Evolutionary conservation across 2,113 vertebrate species (phyloP).

Genomic region (Myanophis thanlyinensis): DNA sequence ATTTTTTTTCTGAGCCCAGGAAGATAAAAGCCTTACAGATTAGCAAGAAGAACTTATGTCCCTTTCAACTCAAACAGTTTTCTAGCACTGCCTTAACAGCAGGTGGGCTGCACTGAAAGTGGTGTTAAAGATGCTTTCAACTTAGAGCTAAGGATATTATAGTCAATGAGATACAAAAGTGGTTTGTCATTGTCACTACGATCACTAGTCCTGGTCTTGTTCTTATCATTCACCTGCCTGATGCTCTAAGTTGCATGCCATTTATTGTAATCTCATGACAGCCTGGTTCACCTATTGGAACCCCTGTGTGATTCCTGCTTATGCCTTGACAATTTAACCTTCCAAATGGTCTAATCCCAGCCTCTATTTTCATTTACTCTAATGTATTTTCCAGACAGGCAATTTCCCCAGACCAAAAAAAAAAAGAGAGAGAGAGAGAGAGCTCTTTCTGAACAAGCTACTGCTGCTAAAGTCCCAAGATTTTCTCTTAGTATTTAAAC

Average conservation of each 20-base stretch:
- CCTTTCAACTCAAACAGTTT: neutral
- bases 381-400: neutral
- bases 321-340: neutral
- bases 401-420: neutral
- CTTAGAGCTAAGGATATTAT: neutral
- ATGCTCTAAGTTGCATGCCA: neutral
- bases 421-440: no score
- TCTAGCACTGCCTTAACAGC: neutral
- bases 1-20: neutral
- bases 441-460: neutral
- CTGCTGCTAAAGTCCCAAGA: neutral
- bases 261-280: neutral
- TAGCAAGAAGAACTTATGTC: neutral
- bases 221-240: neutral
- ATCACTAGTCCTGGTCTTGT: neutral
- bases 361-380: neutral
- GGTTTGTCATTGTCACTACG: neutral
- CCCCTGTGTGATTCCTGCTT: neutral
- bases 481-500: neutral
- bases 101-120: neutral
- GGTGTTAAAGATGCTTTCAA: neutral
- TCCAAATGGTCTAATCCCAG: neutral
- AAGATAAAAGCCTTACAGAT: neutral
- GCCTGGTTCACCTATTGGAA: neutral
- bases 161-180: neutral